Conservation (phyloP, 2,888 invertebrate genomes). For the Galerucella pusilla region DNA sequence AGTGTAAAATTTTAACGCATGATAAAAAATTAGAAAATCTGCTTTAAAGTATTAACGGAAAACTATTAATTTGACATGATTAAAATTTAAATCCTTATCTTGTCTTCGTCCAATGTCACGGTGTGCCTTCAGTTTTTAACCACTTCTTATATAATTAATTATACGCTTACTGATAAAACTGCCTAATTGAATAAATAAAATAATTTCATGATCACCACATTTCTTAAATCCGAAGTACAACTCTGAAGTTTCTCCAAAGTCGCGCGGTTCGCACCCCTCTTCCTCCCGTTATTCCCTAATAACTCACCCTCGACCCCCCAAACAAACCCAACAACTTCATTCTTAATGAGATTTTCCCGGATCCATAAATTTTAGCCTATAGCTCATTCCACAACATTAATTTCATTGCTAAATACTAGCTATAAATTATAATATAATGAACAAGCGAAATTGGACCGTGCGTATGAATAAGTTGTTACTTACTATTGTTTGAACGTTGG, state of each 20-base stretch:
- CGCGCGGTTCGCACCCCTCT: constrained; percentile 35
- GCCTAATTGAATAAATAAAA: background rate
- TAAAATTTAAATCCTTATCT: no score
- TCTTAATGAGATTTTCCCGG: constrained; percentile 67
- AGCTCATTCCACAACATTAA: constrained; percentile 67
- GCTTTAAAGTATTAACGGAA: no score
- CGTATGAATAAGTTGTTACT: constrained; percentile 57
- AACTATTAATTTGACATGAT: no score
- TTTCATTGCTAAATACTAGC: constrained; percentile 67
- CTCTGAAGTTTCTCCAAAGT: constrained; percentile 16
- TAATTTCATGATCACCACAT: no score
- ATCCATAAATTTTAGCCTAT: constrained; percentile 67
- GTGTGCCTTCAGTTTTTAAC: no score
- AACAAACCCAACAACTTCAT: constrained; percentile 66
- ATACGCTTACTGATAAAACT: background rate
- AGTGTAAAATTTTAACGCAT: no score
- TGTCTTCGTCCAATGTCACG: no score
- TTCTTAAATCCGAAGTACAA: background rate
- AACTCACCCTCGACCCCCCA: constrained; percentile 48
- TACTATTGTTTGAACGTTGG: background rate
- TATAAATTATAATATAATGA: constrained; percentile 66
- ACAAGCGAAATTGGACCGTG: constrained; percentile 63
- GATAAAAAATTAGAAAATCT: no score
- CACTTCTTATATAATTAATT: no score
- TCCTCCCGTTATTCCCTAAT: constrained; percentile 25